These are phyloP conservation scores for Meleagris gallopavo DNA, from an alignment of 2,113 vertebrate species.

Conservation along the genomic window DNA sequence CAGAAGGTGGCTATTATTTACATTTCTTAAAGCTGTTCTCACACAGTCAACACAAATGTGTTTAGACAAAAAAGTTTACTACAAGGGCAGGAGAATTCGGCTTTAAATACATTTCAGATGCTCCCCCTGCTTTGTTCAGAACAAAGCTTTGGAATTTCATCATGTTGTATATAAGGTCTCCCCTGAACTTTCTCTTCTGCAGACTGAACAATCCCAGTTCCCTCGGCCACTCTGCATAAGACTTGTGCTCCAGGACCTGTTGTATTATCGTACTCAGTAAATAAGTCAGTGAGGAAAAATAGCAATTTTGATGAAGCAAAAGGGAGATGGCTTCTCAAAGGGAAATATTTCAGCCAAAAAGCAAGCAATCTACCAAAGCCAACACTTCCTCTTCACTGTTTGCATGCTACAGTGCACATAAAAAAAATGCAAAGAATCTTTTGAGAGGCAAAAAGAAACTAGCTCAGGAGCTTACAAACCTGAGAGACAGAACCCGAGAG, in stretches of 20 bases:
- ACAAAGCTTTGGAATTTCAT: not conserved
- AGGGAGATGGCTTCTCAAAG: not conserved
- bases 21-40: conserved; percentile 39
- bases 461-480: not conserved
- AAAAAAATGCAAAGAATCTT: not conserved
- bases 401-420: not conserved
- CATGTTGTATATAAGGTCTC: no score
- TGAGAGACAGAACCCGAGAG: not conserved
- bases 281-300: not conserved
- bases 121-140: not conserved
- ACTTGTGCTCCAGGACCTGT: no score
- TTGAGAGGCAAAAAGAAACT: accelerated
- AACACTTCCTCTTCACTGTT: not conserved
- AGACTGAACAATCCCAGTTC: no score
- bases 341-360: not conserved
- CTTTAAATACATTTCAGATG: not conserved
- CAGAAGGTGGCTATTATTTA: not conserved
- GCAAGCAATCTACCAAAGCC: not conserved
- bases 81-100: not conserved
- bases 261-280: not conserved
- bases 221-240: no score
- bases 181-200: no score
- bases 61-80: not conserved
- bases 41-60: conserved; percentile 16
- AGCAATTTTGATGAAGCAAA: not conserved